Percentiles rank a stretch among this genome's conserved stretches.
phyloP scores from a whole-genome alignment of 1,140 invertebrate species.

The Dinoponera quadriceps region DNA sequence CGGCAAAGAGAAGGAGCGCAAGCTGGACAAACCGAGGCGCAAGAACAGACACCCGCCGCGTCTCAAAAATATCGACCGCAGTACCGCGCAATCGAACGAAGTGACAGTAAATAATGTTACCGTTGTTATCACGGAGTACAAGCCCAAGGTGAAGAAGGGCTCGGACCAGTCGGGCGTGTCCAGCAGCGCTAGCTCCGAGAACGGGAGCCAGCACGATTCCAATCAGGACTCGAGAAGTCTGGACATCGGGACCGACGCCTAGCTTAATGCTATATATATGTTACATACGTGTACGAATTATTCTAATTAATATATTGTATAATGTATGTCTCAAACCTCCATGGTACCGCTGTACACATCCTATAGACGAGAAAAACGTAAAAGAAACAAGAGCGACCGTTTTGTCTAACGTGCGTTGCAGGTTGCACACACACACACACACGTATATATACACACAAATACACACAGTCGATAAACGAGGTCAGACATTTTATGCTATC shows the following conservation, averaged over 20 bases:
- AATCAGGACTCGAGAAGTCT: slow-evolving; percentile 87
- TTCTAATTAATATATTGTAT: slow-evolving; percentile 79
- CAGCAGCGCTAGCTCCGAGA: slow-evolving; percentile 88
- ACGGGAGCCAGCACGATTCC: slow-evolving; percentile 88
- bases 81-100: slow-evolving; percentile 94
- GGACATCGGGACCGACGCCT: slow-evolving; percentile 85
- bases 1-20: slow-evolving; percentile 85
- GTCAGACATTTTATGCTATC: slow-evolving; percentile 76
- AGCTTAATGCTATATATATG: slow-evolving; percentile 69
- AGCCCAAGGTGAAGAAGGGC: slow-evolving; percentile 91
- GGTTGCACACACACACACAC: slow-evolving; percentile 30
- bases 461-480: slow-evolving; percentile 36
- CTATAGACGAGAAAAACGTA: slow-evolving; percentile 49
- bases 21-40: slow-evolving; percentile 83
- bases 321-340: slow-evolving; percentile 71
- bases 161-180: slow-evolving; percentile 86
- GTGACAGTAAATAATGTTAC: slow-evolving; percentile 98
- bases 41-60: slow-evolving; percentile 89
- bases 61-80: slow-evolving; percentile 95
- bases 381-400: slow-evolving; percentile 65
- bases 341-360: slow-evolving; percentile 68
- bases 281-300: slow-evolving; percentile 73
- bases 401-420: slow-evolving; percentile 70
- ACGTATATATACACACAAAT: too few species aligned
- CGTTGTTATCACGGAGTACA: slow-evolving; percentile 98